Conservation (phyloP, 1,140 invertebrate species). For the Acromyrmex heyeri region DNA sequence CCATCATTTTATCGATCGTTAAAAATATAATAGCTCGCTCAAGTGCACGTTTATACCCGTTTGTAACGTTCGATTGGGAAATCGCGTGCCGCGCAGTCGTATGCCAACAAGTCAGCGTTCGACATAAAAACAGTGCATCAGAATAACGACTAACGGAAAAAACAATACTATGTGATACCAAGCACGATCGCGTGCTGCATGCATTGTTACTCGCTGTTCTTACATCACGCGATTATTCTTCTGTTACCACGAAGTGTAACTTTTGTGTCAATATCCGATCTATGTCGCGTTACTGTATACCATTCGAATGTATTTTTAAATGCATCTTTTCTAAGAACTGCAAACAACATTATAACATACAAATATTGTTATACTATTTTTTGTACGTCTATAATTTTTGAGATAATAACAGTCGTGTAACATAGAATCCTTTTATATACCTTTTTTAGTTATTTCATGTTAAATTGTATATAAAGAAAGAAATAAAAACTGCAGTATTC, state of each 20-base stretch:
- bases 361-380: not conserved
- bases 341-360: not conserved
- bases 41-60: constrained; percentile 37
- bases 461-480: not conserved
- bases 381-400: not conserved
- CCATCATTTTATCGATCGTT: constrained; percentile 63
- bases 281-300: constrained; percentile 19
- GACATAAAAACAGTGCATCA: constrained; percentile 41
- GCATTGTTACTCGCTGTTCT: constrained; percentile 39
- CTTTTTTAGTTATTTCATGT: not conserved
- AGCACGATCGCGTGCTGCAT: constrained; percentile 47
- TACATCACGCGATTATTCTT: constrained; percentile 42
- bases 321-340: not conserved
- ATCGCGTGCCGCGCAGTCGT: constrained; percentile 37
- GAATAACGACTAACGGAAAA: constrained; percentile 44
- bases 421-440: not conserved
- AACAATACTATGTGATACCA: constrained; percentile 32
- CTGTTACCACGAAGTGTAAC: constrained; percentile 31
- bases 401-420: not conserved
- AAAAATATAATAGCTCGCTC: constrained; percentile 72
- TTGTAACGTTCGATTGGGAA: constrained; percentile 30
- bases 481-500: not conserved
- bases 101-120: constrained; percentile 42
- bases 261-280: constrained; percentile 33
- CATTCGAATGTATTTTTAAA: not conserved